Base-by-base conservation (phyloP, 2,113 vertebrate genomes). In the Thinocorus orbignyianus region DNA sequence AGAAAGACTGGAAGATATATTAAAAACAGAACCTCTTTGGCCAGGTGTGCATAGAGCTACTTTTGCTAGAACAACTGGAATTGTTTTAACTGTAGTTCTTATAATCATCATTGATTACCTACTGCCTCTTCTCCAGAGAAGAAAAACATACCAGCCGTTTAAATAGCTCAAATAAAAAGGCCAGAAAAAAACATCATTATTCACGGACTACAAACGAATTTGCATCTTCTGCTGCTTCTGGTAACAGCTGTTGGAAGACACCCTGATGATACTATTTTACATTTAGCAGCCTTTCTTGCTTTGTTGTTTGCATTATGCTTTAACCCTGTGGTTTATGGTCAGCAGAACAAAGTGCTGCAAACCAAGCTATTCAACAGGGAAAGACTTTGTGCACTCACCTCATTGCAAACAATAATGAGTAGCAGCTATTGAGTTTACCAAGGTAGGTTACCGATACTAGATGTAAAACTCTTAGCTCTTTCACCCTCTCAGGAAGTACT, bases 271-370 rank as follows among this genome's bases (percentile, higher is more conserved):
- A 88, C 68, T 66, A 10, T 65, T 57, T 85, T 98, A 72, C 91
- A 96, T 51, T 22, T 98, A 77, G 37, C 76, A 61, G 88, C 80
- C 49, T 97, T 98, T 89, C 88, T 96, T 49, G 25, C 97, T 78
- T 98, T 98, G 62, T 96, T 95, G 22, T 94, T 98, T 74, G 93
- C 97, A 7, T 96, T 98, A 24, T 96, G 91, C 42, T 96, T 98
- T 88, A 98, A 97, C 77, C 88, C 97, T 71, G 86, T 98, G 61
- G 95, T 98, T 86, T 98, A 97, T 12, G 98, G 98, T 49, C 93
- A 98, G 51, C n/a, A 58, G 87, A 97, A 95, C 83, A 94, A 90
- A 88, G 97, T 97, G 33, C 93, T 98, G 52, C 77, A 89, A 62
- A 92, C 83, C 41, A 88, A 96, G 46, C 26, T 97, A n/a, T 41